A percentile compares a stretch with the other conserved stretches of the same genome.
These are phyloP conservation scores for Molossus molossus DNA, from an alignment of 2,797 vertebrate genomes.

Conservation along the genomic window DNA sequence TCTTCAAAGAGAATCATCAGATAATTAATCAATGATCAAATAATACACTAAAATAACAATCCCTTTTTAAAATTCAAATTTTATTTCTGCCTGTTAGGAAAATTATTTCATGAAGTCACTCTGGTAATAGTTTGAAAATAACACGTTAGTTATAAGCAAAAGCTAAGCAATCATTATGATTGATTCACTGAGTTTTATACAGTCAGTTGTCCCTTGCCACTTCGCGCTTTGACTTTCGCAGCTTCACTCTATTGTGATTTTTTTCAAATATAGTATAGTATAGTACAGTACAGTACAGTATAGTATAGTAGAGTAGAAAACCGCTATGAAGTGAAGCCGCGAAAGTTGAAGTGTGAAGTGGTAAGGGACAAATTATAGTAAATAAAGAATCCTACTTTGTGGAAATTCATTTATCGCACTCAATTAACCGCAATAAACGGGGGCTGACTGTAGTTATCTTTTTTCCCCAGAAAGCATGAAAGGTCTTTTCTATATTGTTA, in stretches of 20 bases:
- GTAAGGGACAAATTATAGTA: too few species aligned
- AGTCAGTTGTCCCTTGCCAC: too few species aligned
- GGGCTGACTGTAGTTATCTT: background rate
- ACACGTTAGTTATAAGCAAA: conserved; percentile 51
- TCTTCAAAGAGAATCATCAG: background rate
- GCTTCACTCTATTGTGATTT: too few species aligned
- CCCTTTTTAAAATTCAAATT: conserved; percentile 33
- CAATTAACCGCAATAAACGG: too few species aligned
- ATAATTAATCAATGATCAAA: conserved; percentile 14
- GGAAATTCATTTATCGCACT: too few species aligned
- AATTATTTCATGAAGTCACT: conserved; percentile 56
- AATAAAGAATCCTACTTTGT: too few species aligned
- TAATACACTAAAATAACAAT: conserved; percentile 54
- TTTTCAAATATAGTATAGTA: too few species aligned
- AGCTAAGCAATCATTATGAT: conserved; percentile 35
- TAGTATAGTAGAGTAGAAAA: too few species aligned
- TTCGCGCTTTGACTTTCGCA: too few species aligned
- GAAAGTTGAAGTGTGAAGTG: too few species aligned
- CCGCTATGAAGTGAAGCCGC: too few species aligned
- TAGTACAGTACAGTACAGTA: too few species aligned
- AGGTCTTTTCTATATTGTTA: conserved; percentile 8
- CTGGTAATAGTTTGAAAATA: conserved; percentile 60
- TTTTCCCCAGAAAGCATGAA: background rate
- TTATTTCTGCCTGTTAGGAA: conserved; percentile 22
- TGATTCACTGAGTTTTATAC: conserved; percentile 16